A percentile compares a stretch with the other conserved stretches of the same genome.
Evolutionary conservation across 2,113 vertebrate genomes (phyloP).

Genomic region (Alouatta palliata): DNA sequence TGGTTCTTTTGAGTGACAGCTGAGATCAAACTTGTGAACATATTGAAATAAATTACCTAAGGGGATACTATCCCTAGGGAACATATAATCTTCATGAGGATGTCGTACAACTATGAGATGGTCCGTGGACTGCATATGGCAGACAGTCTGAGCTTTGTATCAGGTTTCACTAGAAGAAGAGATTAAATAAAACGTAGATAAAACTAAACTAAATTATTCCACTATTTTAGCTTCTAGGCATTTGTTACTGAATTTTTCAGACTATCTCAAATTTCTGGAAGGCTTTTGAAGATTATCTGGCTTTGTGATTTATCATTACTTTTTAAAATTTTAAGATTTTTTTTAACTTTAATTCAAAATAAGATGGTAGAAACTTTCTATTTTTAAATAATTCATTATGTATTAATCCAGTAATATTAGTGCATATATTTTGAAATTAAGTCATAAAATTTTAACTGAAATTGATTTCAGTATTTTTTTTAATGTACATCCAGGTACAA

Average conservation of each 20-base stretch:
- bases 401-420: neutral
- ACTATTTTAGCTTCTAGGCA: neutral
- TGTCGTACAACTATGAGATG: neutral
- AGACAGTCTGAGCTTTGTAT: neutral
- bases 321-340: conserved; percentile 6
- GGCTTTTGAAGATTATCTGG: neutral
- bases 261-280: conserved; percentile 20
- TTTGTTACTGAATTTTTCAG: neutral
- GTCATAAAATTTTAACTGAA: neutral
- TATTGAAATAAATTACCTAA: conserved; percentile 72
- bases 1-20: conserved; percentile 65
- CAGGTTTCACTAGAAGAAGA: conserved; percentile 31
- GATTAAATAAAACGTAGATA: conserved; percentile 30
- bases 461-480: neutral
- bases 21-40: conserved; percentile 67
- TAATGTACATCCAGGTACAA: neutral
- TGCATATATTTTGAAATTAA: conserved; percentile 2
- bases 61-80: conserved; percentile 54
- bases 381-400: neutral
- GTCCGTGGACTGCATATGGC: neutral
- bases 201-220: neutral
- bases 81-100: conserved; percentile 63
- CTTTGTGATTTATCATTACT: conserved; percentile 4
- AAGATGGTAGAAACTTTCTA: neutral
- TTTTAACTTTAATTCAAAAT: neutral